A percentile compares a stretch with the other conserved stretches of the same genome.
These are phyloP conservation scores for Chorisops tibialis DNA, from an alignment of 2,888 invertebrate genomes.

Conservation along the genomic window DNA sequence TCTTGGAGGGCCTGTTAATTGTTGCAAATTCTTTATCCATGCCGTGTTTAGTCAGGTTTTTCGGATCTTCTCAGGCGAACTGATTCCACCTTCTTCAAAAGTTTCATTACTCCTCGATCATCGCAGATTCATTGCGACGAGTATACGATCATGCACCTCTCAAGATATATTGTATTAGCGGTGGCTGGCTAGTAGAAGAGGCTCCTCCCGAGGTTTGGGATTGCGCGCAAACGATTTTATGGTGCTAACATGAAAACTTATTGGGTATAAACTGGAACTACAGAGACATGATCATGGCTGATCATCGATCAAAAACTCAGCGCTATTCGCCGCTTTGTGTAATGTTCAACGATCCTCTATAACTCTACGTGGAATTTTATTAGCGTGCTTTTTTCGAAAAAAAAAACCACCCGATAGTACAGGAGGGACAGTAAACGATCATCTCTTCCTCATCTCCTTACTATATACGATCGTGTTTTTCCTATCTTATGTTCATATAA, in stretches of 20 bases:
- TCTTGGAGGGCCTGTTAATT: slow-evolving; percentile 9
- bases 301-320: slow-evolving; percentile 32
- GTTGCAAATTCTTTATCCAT: slow-evolving; percentile 14
- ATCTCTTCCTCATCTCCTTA: background rate
- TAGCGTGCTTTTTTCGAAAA: slow-evolving; percentile 11
- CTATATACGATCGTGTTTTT: background rate
- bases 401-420: slow-evolving; percentile 1
- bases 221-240: background rate
- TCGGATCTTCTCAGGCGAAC: background rate
- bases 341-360: background rate
- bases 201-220: background rate
- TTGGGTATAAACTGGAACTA: slow-evolving; percentile 7
- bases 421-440: slow-evolving; percentile 3
- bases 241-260: slow-evolving; percentile 3
- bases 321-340: slow-evolving; percentile 26
- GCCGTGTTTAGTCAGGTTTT: slow-evolving; percentile 5
- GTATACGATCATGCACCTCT: slow-evolving; percentile 4
- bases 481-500: background rate
- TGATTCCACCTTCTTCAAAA: no score
- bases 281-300: slow-evolving; percentile 27
- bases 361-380: slow-evolving; percentile 13
- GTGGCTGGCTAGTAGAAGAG: background rate
- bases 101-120: no score
- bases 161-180: background rate
- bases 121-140: no score